A percentile compares a stretch with the other conserved stretches of the same genome.
Conservation (phyloP, 2,888 invertebrate species). For the Cheilosia soror region DNA sequence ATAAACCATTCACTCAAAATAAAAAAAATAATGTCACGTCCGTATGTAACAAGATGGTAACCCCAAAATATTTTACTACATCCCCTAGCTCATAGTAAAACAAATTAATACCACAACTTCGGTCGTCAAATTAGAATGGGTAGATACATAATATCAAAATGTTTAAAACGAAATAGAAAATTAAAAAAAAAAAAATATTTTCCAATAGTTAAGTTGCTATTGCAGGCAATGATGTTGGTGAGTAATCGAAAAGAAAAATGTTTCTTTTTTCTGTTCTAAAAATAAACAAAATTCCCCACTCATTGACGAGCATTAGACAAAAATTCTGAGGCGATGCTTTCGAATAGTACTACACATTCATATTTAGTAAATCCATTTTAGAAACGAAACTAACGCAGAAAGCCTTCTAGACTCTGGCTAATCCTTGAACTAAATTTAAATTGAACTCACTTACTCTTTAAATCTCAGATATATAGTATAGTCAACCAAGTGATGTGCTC, state of each 20-base stretch:
- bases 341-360: not conserved
- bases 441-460: conserved; percentile 48
- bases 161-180: conserved; percentile 19
- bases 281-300: conserved; percentile 64
- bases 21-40: too few species aligned
- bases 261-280: conserved; percentile 62
- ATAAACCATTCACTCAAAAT: too few species aligned
- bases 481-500: conserved; percentile 5
- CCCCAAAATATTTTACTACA: too few species aligned
- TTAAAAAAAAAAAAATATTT: conserved; percentile 19
- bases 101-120: too few species aligned
- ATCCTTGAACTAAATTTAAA: conserved; percentile 45
- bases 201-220: conserved; percentile 64
- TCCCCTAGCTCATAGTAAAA: too few species aligned
- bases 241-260: conserved; percentile 66
- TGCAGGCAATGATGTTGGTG: conserved; percentile 59
- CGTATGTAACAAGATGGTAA: too few species aligned
- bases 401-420: conserved; percentile 3
- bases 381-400: not conserved
- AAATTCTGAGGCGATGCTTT: conserved; percentile 29
- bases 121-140: not conserved
- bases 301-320: conserved; percentile 64
- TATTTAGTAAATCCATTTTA: conserved; percentile 13
- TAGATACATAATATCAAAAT: not conserved
- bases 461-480: conserved; percentile 29